A percentile compares a stretch with the other conserved stretches of the same genome.
Conservation (phyloP, 64 coral and sea anemone species). For the Montipora cactus region DNA sequence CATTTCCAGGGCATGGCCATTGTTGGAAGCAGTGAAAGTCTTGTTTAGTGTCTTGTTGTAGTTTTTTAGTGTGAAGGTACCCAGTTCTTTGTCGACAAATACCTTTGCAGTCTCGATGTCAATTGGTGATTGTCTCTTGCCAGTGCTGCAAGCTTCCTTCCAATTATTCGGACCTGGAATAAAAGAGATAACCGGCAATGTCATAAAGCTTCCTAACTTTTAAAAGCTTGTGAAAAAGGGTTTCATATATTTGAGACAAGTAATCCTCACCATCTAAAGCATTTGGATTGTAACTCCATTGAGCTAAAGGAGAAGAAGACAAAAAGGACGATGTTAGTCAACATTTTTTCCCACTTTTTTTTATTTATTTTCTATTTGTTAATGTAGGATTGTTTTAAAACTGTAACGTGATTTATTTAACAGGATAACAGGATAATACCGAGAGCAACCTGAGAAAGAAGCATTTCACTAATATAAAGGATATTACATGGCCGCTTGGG, state of each 20-base stretch:
- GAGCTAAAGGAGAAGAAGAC: background rate
- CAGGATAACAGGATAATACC: no score
- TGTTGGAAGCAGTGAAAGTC: background rate
- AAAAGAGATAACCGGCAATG: no score
- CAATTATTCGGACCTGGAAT: slow-evolving; percentile 1
- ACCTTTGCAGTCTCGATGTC: background rate
- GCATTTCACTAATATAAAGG: no score
- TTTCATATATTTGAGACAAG: background rate
- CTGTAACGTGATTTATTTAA: no score
- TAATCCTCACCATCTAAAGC: background rate
- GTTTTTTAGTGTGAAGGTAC: background rate
- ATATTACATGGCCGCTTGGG: no score
- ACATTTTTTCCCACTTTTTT: background rate
- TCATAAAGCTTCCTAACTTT: background rate
- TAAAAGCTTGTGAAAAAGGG: background rate
- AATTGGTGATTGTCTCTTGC: slow-evolving; percentile 53
- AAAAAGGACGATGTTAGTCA: background rate
- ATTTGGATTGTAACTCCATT: slow-evolving; percentile 1
- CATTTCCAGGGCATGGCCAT: slow-evolving; percentile 4
- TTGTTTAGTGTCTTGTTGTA: slow-evolving; percentile 9
- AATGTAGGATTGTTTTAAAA: no score
- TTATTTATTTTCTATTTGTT: no score
- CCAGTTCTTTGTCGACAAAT: background rate
- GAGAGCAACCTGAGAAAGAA: no score
- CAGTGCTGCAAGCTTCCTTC: background rate